A percentile compares a stretch with the other conserved stretches of the same genome.
These are phyloP conservation scores for Habroteleia sp. DNA, from an alignment of 2,888 invertebrate genomes.

Conservation along the genomic window DNA sequence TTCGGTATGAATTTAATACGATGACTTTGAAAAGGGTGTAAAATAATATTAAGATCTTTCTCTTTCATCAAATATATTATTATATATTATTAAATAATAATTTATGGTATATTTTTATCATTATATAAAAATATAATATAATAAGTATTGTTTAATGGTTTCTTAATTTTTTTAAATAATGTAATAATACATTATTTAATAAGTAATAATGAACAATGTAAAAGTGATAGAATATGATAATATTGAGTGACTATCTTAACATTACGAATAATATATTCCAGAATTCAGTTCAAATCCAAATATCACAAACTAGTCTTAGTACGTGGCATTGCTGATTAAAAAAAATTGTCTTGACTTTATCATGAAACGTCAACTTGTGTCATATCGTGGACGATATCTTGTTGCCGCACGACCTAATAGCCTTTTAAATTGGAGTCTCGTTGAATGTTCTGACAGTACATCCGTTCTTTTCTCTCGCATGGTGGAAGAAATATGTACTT, in stretches of 20 bases:
- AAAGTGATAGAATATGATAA: too few species aligned
- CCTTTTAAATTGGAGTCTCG: constrained; percentile 54
- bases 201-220: too few species aligned
- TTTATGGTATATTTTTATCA: too few species aligned
- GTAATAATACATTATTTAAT: too few species aligned
- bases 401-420: constrained; percentile 58
- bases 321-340: constrained; percentile 24
- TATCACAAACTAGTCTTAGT: constrained; percentile 12
- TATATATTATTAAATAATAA: too few species aligned
- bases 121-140: too few species aligned
- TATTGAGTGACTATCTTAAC: constrained; percentile 15
- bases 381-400: constrained; percentile 56
- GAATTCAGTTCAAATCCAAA: constrained; percentile 26
- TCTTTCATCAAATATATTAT: too few species aligned
- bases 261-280: constrained; percentile 17
- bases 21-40: too few species aligned
- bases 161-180: too few species aligned
- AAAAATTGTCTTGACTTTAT: constrained; percentile 52
- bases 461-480: constrained; percentile 48
- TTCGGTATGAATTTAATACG: too few species aligned
- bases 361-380: constrained; percentile 53
- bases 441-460: constrained; percentile 46
- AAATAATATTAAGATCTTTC: too few species aligned
- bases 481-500: constrained; percentile 30
- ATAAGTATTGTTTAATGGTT: too few species aligned